phyloP scores from a whole-genome alignment of 2,888 invertebrate genomes.

The Liodrosophila aerea region DNA sequence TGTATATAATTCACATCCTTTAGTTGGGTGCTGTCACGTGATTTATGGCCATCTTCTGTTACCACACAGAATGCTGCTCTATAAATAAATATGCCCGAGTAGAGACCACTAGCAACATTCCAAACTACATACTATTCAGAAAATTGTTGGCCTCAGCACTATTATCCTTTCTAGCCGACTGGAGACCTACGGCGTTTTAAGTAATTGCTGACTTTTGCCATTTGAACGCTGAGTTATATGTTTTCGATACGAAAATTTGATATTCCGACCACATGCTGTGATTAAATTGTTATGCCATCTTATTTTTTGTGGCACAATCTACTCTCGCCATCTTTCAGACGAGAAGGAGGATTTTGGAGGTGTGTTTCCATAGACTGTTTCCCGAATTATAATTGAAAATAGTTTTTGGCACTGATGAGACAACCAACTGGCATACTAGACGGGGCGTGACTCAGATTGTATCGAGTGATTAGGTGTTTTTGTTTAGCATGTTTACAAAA shows the following conservation, averaged over 20 bases:
- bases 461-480: conserved; percentile 37
- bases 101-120: conserved; percentile 39
- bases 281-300: conserved; percentile 77
- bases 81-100: conserved; percentile 62
- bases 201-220: conserved; percentile 74
- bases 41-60: conserved; percentile 64
- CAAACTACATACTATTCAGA: conserved; percentile 48
- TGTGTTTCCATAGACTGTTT: conserved; percentile 13
- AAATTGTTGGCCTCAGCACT: conserved; percentile 72
- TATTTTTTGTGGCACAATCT: conserved; percentile 33
- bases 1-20: conserved; percentile 78
- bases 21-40: conserved; percentile 57
- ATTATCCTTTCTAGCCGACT: conserved; percentile 68
- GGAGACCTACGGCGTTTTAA: conserved; percentile 50
- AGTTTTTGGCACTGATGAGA: conserved; percentile 58
- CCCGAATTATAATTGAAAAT: conserved; percentile 62
- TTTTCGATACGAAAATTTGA: conserved; percentile 79
- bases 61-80: conserved; percentile 46
- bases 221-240: conserved; percentile 69
- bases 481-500: too few species aligned
- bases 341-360: conserved; percentile 27
- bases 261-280: conserved; percentile 81
- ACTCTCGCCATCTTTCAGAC: conserved; percentile 5
- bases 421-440: conserved; percentile 4
- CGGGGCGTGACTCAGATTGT: conserved; percentile 59